Conservation (phyloP, 2,113 vertebrate genomes). For the Pterophyllum scalare region DNA sequence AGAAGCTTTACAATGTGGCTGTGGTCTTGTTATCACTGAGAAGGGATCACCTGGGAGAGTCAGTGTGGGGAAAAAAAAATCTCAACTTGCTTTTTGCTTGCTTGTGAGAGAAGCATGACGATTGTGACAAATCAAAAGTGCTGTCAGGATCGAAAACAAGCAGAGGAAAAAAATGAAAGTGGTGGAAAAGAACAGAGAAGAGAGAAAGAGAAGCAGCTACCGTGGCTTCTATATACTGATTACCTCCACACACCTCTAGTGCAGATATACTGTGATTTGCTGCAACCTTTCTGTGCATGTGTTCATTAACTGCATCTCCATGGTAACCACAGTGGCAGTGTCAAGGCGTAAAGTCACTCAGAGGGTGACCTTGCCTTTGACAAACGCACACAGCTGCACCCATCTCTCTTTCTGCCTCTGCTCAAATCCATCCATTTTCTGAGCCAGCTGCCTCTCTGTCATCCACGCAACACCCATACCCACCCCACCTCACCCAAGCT, state of each 20-base stretch:
- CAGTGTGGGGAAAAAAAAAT: neutral
- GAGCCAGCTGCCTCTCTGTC: conserved; percentile 45
- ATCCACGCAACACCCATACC: neutral
- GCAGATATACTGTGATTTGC: conserved; percentile 18
- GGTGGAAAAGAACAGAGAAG: neutral
- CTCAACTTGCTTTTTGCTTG: conserved; percentile 7
- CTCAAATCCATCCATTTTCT: conserved; percentile 40
- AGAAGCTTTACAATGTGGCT: neutral
- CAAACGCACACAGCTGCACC: conserved; percentile 56
- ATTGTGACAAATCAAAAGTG: too few species aligned
- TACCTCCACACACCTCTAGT: conserved; percentile 16
- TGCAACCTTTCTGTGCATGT: conserved; percentile 29
- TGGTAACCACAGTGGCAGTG: conserved; percentile 54
- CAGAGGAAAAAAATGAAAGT: neutral
- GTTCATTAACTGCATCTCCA: conserved; percentile 60
- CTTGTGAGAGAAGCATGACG: neutral
- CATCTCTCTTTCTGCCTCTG: conserved; percentile 42
- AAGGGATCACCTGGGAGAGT: neutral
- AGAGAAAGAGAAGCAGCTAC: neutral
- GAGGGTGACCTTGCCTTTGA: conserved; percentile 64
- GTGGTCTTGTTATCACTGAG: neutral
- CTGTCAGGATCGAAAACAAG: neutral
- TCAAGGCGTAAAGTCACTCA: conserved; percentile 36
- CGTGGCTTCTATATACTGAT: conserved; percentile 5
- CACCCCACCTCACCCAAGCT: neutral